phyloP scores from a whole-genome alignment of 2,797 vertebrate genomes.

The Acropternis orthonyx region DNA sequence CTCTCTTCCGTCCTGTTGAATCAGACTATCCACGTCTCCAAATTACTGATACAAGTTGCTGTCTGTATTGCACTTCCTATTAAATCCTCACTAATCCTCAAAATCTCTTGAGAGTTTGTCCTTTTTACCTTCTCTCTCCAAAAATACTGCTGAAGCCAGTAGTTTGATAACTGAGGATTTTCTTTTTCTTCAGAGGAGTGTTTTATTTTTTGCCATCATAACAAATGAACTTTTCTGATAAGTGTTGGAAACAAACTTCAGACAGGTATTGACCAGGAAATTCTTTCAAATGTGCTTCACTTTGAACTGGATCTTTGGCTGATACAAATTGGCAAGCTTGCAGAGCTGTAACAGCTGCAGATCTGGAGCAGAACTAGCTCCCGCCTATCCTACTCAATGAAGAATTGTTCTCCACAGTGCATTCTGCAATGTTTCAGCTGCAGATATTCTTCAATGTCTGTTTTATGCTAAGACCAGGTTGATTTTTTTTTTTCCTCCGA shows the following conservation, averaged over 20 bases:
- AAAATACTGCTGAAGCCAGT: neutral
- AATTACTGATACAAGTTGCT: neutral
- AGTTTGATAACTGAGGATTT: neutral
- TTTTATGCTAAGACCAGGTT: neutral
- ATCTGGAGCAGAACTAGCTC: neutral
- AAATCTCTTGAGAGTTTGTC: neutral
- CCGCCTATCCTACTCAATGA: neutral
- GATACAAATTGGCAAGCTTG: neutral
- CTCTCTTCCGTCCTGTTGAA: neutral
- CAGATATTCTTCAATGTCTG: neutral
- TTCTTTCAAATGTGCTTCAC: neutral
- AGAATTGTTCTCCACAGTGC: neutral
- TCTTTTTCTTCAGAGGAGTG: neutral
- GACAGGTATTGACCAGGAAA: neutral
- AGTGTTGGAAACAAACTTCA: neutral
- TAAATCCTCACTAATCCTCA: slow-evolving; percentile 8
- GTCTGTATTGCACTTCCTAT: neutral
- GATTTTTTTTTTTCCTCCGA: neutral
- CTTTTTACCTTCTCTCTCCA: neutral
- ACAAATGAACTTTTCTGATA: neutral
- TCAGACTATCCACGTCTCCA: neutral
- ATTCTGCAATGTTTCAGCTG: neutral
- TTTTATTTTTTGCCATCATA: neutral
- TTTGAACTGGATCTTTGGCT: neutral
- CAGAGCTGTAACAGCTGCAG: neutral